These are phyloP conservation scores for Pheosia tremula DNA, from an alignment of 2,888 invertebrate genomes.

Conservation along the genomic window DNA sequence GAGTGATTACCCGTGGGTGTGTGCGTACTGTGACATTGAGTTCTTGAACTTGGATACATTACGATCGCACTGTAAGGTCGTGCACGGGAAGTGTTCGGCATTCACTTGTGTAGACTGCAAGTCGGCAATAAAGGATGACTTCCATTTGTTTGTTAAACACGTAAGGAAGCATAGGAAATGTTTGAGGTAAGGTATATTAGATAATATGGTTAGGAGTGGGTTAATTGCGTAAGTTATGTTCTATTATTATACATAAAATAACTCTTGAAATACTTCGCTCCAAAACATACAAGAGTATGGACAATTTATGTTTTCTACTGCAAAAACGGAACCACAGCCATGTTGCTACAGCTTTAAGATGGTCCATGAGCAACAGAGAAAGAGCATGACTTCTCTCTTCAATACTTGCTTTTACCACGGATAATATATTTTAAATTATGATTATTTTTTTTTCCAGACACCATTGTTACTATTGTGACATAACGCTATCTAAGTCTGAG, in stretches of 20 bases:
- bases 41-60: constrained; percentile 71
- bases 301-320: too few species aligned
- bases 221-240: too few species aligned
- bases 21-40: constrained; percentile 69
- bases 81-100: constrained; percentile 86
- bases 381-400: too few species aligned
- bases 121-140: constrained; percentile 84
- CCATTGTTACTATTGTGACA: constrained; percentile 60
- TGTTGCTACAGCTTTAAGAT: too few species aligned
- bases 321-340: too few species aligned
- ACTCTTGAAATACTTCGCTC: too few species aligned
- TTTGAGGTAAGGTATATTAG: constrained; percentile 69
- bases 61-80: constrained; percentile 84
- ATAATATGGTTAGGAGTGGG: too few species aligned
- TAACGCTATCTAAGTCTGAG: constrained; percentile 37
- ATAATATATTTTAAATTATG: not conserved
- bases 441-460: constrained; percentile 46
- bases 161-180: constrained; percentile 85
- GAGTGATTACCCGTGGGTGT: constrained; percentile 76
- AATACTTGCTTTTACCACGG: too few species aligned
- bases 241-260: too few species aligned
- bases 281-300: too few species aligned
- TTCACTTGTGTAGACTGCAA: constrained; percentile 88
- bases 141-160: constrained; percentile 86
- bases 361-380: too few species aligned